A percentile compares a stretch with the other conserved stretches of the same genome.
These are phyloP conservation scores for Glaucomys volans DNA, from an alignment of 2,113 vertebrate genomes.

Conservation along the genomic window DNA sequence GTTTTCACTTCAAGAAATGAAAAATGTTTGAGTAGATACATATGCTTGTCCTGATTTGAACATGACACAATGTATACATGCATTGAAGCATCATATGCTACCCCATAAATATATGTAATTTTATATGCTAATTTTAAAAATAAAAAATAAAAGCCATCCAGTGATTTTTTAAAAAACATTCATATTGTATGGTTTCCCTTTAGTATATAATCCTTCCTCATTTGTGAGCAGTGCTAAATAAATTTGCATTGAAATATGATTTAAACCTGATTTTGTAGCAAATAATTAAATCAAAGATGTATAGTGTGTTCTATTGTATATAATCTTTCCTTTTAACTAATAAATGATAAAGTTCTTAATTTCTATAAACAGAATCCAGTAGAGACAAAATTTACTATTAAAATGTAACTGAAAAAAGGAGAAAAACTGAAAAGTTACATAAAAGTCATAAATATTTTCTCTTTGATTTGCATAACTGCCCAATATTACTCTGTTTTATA, in stretches of 20 bases:
- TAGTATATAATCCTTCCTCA: not conserved
- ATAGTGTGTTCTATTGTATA: not conserved
- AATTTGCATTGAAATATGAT: slow-evolving; percentile 46
- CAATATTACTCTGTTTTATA: not conserved
- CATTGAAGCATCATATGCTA: not conserved
- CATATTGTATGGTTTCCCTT: not conserved
- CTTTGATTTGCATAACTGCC: not conserved
- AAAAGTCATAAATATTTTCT: slow-evolving; percentile 16
- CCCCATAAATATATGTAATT: not conserved
- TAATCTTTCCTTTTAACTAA: slow-evolving; percentile 19
- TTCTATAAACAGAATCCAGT: not conserved
- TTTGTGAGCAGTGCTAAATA: not conserved
- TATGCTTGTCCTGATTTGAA: not conserved
- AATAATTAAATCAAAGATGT: slow-evolving; percentile 28
- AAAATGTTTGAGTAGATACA: not conserved
- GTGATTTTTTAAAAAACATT: not conserved
- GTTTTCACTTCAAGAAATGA: not conserved
- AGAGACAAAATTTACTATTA: slow-evolving; percentile 33
- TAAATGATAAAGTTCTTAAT: not conserved
- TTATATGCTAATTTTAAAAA: not conserved
- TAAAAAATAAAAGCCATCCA: not conserved
- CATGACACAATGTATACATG: not conserved
- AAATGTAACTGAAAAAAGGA: not conserved
- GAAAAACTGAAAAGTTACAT: not conserved
- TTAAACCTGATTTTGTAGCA: slow-evolving; percentile 44